Base-by-base conservation (phyloP, 1,140 invertebrate species). In the Drosophila willistoni region DNA sequence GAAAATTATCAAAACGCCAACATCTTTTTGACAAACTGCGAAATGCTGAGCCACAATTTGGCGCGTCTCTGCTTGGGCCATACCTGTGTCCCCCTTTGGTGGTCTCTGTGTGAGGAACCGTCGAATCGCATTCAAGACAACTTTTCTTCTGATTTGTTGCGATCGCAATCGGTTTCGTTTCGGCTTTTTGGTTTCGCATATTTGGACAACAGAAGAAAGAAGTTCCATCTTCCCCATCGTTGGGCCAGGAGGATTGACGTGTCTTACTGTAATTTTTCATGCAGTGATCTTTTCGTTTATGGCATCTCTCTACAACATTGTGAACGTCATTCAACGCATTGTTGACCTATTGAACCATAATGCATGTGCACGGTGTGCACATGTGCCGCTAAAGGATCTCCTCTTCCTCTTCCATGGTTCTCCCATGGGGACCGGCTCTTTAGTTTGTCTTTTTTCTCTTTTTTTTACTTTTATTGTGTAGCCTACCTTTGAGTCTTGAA, bases 271-370 rank as follows among this genome's bases (percentile, higher is more conserved):
- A 81, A 89, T 89, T 89, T 81, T 89, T 89, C 84, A 89, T 84
- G 77, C 85, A 87, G 68, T 77, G 84, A 79, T 83, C 73, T 83
- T 68, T 79, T 71, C 72, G 66, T 87, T 78, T 47, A 71, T 73
- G 79, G 75, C 82, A 68, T 76, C 68, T 59, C 19, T 51, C 61
- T 47, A 41, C 36, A 64, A 64, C 75, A 39, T 64, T 64, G 55
- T 22, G 62, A 57, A 70, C 84, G 71, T 75, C 85, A 79, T 84
- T 89, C 84, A 89, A 89, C 84, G 84, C 84, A 89, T 89, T 84
- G 84, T 89, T 89, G 84, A 89, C 84, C 84, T 89, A 89, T 89
- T 89, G 84, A 89, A 89, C 84, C 84, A 89, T 89, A 89, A 89
- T 89, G 63, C 72, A 79, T 70, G 59, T 51, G 64, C 33, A 13